phyloP scores from a whole-genome alignment of 2,888 invertebrate species.

The Drosophila nr. perissopoda region DNA sequence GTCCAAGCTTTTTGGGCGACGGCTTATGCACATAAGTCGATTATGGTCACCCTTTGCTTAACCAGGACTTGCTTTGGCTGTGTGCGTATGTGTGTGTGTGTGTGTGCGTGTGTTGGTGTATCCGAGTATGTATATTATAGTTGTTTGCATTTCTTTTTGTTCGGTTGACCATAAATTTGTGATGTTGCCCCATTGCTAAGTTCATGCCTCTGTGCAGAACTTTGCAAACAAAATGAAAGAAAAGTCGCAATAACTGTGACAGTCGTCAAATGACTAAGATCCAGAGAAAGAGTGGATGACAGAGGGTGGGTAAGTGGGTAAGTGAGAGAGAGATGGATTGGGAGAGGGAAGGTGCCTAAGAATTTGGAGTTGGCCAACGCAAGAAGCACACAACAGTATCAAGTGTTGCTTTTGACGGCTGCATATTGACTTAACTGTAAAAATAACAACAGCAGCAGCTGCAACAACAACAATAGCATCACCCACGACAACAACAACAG shows the following conservation, averaged over 20 bases:
- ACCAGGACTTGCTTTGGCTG: slow-evolving; percentile 10
- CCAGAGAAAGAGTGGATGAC: neutral
- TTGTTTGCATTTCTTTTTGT: slow-evolving; percentile 46
- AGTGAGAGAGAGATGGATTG: neutral
- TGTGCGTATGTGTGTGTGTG: slow-evolving; percentile 4
- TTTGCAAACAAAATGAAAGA: slow-evolving; percentile 67
- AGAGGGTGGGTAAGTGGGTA: neutral
- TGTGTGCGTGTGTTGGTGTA: slow-evolving; percentile 6
- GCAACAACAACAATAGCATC: slow-evolving; percentile 12
- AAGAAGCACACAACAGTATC: slow-evolving; percentile 77
- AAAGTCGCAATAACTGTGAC: slow-evolving; percentile 73
- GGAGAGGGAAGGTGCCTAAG: slow-evolving; percentile 14
- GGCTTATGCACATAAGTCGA: slow-evolving; percentile 78
- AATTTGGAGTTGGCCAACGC: slow-evolving; percentile 39
- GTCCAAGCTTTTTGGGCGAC: slow-evolving; percentile 53
- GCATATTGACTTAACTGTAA: slow-evolving; percentile 80
- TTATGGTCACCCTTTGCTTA: slow-evolving; percentile 72
- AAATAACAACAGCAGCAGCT: slow-evolving; percentile 57
- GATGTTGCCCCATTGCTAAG: slow-evolving; percentile 55
- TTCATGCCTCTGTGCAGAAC: slow-evolving; percentile 50
- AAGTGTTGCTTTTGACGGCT: slow-evolving; percentile 81
- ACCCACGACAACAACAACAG: slow-evolving; percentile 14
- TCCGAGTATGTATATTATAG: slow-evolving; percentile 6
- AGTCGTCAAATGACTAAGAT: slow-evolving; percentile 45
- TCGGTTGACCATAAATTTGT: slow-evolving; percentile 75